Percentiles rank a stretch among this genome's conserved stretches.
These are phyloP conservation scores for Trematocara zebra DNA, from an alignment of 2,113 vertebrate species.

Conservation along the genomic window DNA sequence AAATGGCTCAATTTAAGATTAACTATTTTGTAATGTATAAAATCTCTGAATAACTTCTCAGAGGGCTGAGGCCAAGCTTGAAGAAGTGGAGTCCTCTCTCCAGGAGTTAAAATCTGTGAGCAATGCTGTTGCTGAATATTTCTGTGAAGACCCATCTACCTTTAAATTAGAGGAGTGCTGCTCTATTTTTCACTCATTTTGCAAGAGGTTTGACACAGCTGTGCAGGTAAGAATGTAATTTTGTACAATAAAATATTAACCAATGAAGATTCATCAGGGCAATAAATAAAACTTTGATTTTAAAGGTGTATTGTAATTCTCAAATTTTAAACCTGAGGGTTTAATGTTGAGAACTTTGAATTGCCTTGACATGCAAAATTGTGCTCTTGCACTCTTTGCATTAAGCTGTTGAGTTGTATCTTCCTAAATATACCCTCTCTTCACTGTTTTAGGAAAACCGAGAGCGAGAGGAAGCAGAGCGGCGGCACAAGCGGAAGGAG, in stretches of 20 bases:
- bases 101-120: conserved; percentile 49
- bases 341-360: not conserved
- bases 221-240: conserved; percentile 41
- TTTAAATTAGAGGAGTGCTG: conserved; percentile 77
- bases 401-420: not conserved
- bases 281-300: not conserved
- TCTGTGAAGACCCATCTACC: conserved; percentile 72
- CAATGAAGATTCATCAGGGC: not conserved
- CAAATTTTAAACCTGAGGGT: not conserved
- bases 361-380: not conserved
- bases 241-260: not conserved
- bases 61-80: conserved; percentile 63
- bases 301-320: not conserved
- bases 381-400: not conserved
- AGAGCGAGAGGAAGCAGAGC: conserved; percentile 62
- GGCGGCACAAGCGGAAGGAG: conserved; percentile 41
- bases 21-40: not conserved
- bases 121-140: conserved; percentile 65
- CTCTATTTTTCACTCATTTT: conserved; percentile 74
- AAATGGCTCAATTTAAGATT: not conserved
- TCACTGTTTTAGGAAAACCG: conserved; percentile 66
- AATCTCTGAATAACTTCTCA: conserved; percentile 10
- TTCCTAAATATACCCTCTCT: not conserved
- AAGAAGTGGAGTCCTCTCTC: conserved; percentile 42
- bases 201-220: conserved; percentile 70